Conservation (phyloP, 2,113 vertebrate genomes). For the Anarhynchus alexandrinus region DNA sequence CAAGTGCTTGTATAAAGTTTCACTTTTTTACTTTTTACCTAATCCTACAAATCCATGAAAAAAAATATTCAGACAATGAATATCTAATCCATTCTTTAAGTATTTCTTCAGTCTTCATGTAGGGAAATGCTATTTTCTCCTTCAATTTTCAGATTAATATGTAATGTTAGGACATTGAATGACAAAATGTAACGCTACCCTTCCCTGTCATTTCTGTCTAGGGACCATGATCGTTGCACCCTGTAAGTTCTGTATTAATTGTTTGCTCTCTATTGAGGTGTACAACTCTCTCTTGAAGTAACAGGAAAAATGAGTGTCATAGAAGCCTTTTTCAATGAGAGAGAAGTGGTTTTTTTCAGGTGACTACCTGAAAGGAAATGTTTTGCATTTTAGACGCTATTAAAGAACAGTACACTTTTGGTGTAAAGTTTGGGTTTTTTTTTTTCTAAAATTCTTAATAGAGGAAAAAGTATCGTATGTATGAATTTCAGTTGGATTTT, state of each 20-base stretch:
- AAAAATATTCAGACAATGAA: not conserved
- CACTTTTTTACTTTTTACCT: not conserved
- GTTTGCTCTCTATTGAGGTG: rapidly evolving
- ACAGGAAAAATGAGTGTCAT: not conserved
- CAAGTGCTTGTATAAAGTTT: not conserved
- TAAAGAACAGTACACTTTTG: not conserved
- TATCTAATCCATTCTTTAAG: not conserved
- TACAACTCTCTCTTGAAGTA: not conserved
- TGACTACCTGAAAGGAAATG: not conserved
- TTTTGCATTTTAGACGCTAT: not conserved
- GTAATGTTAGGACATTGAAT: not conserved
- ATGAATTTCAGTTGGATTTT: not conserved
- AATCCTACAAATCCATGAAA: not conserved
- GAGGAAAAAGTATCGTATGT: not conserved
- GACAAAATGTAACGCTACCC: not conserved
- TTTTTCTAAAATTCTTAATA: not conserved
- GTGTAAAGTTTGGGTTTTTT: not conserved
- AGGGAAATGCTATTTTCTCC: not conserved
- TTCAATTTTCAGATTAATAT: not conserved
- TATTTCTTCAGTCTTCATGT: not conserved
- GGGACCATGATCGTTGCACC: not conserved
- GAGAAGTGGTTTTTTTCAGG: not conserved
- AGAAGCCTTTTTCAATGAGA: not conserved
- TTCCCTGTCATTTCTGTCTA: not conserved
- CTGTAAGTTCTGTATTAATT: not conserved